Conservation (phyloP, 1,140 invertebrate genomes). For the Drosophila murphyi region DNA sequence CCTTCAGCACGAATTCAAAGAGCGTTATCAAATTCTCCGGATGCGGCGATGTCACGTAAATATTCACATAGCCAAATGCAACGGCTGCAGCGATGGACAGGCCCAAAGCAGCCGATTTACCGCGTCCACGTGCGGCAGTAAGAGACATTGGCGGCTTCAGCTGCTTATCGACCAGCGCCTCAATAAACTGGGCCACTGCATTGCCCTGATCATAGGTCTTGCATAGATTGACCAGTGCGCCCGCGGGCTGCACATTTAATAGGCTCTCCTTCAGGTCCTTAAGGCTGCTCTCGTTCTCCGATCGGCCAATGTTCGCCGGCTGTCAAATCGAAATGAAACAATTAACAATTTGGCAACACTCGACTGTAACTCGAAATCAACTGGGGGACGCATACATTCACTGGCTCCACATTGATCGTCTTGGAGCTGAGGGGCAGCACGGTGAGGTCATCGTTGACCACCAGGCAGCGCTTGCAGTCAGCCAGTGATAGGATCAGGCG, state of each 20-base stretch:
- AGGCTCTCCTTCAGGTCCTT: conserved; percentile 89
- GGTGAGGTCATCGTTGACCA: conserved; percentile 96
- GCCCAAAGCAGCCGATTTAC: conserved; percentile 99
- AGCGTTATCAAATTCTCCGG: conserved; percentile 99
- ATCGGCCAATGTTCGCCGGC: conserved; percentile 59
- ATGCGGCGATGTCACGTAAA: conserved; percentile 98
- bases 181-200: conserved; percentile 96
- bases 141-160: conserved; percentile 94
- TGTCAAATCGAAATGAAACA: conserved; percentile 3
- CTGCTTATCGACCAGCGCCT: conserved; percentile 96
- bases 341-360: not conserved
- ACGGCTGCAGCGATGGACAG: conserved; percentile 94
- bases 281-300: conserved; percentile 87
- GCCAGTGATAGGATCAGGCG: conserved; percentile 96
- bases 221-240: conserved; percentile 95
- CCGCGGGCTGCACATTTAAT: conserved; percentile 95
- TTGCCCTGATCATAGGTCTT: conserved; percentile 98
- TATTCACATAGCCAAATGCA: conserved; percentile 97
- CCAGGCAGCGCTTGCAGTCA: conserved; percentile 94
- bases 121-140: conserved; percentile 97
- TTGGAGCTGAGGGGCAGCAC: conserved; percentile 97
- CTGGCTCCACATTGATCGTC: conserved; percentile 91
- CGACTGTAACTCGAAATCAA: no score
- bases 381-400: conserved; percentile 85
- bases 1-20: conserved; percentile 99